These are phyloP conservation scores for Cyprinodon variegatus DNA, from an alignment of 2,113 vertebrate genomes.

Conservation along the genomic window DNA sequence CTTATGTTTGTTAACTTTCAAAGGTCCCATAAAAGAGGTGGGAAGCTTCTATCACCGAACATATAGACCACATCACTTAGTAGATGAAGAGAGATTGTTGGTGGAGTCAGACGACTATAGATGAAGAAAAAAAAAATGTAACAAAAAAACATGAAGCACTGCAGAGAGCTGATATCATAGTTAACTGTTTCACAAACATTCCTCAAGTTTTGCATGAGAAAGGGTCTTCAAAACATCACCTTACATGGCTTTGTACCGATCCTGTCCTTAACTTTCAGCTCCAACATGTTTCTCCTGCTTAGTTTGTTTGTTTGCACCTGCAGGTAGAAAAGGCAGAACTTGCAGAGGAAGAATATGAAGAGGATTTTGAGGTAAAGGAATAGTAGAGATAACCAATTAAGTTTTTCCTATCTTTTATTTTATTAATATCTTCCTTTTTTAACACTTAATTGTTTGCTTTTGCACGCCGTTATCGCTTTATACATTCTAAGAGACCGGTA, in stretches of 20 bases:
- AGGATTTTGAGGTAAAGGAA: constrained; percentile 92
- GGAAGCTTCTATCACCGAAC: no score
- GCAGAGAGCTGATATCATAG: not conserved
- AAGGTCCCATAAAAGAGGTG: no score
- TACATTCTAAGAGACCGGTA: constrained; percentile 69
- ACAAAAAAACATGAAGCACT: not conserved
- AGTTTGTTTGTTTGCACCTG: constrained; percentile 32
- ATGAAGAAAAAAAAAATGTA: not conserved
- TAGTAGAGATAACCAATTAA: not conserved
- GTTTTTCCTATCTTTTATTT: not conserved
- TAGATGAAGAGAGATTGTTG: not conserved
- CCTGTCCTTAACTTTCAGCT: not conserved
- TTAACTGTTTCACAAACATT: not conserved
- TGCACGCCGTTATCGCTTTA: constrained; percentile 63
- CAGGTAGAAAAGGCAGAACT: constrained; percentile 68
- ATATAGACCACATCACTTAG: no score
- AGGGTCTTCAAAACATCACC: not conserved
- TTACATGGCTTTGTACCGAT: not conserved
- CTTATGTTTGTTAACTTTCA: no score
- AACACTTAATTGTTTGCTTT: constrained; percentile 19
- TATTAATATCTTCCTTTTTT: constrained; percentile 10
- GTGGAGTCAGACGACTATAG: not conserved
- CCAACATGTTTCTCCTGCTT: not conserved
- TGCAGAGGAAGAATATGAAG: constrained; percentile 80
- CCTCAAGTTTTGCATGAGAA: not conserved